Conservation (phyloP, 2,797 vertebrate species). For the Malacoraja senta region DNA sequence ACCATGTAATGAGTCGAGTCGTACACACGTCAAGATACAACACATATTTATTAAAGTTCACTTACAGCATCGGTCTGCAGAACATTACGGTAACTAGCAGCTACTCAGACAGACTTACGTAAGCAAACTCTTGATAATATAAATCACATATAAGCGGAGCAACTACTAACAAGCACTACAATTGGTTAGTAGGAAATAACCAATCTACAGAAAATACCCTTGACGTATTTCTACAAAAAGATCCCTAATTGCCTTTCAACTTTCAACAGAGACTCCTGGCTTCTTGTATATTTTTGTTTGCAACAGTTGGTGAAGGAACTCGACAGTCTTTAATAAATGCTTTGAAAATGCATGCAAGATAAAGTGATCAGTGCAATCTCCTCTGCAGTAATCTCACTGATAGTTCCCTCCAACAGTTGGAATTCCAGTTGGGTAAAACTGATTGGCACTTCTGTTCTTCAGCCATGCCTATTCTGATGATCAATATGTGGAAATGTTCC, state of each 20-base stretch:
- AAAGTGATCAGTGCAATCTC: neutral
- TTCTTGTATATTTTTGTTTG: neutral
- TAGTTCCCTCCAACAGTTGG: neutral
- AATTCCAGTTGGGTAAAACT: neutral
- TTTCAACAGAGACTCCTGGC: neutral
- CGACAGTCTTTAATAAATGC: neutral
- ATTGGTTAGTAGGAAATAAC: too few species aligned
- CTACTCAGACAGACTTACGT: too few species aligned
- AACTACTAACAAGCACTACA: too few species aligned
- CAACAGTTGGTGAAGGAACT: neutral
- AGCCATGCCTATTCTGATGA: neutral
- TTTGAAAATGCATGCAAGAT: neutral
- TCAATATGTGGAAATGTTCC: neutral
- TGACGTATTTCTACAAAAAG: neutral
- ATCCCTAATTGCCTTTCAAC: neutral
- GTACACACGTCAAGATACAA: too few species aligned
- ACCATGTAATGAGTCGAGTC: too few species aligned
- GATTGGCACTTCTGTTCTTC: neutral
- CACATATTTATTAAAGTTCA: too few species aligned
- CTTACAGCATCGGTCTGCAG: too few species aligned
- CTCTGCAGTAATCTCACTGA: too few species aligned
- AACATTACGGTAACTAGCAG: too few species aligned
- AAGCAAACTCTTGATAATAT: too few species aligned
- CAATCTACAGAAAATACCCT: neutral
- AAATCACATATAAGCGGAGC: too few species aligned